Conservation (phyloP, 1,140 invertebrate species). For the Lordiphosa clarofinis region DNA sequence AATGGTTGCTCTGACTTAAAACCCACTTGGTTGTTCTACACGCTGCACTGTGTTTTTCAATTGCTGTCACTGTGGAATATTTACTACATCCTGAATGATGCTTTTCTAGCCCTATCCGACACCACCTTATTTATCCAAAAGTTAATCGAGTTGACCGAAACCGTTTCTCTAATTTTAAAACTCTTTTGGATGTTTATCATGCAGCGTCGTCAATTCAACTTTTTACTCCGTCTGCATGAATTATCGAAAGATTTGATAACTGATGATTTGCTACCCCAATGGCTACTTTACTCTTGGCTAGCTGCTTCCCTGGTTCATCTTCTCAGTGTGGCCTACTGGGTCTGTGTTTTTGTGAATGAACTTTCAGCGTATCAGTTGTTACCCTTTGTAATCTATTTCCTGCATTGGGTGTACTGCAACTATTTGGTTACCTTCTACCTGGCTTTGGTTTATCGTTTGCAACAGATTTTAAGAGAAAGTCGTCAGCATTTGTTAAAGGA, state of each 20-base stretch:
- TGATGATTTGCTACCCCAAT: background rate
- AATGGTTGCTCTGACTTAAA: background rate
- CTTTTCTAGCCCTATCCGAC: background rate
- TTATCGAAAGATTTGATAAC: background rate
- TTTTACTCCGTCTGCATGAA: background rate
- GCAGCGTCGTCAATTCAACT: background rate
- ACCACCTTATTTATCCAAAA: conserved; percentile 8
- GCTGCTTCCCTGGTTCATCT: conserved; percentile 1
- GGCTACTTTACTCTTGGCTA: conserved; percentile 4
- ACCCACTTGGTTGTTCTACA: background rate
- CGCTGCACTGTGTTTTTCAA: background rate
- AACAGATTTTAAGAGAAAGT: background rate
- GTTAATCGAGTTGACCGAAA: conserved; percentile 1
- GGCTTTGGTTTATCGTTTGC: conserved; percentile 1
- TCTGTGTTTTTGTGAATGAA: background rate
- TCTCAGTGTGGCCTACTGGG: conserved; percentile 3
- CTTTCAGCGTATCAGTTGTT: background rate
- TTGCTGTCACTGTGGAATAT: background rate
- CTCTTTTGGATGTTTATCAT: background rate
- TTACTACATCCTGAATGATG: conserved; percentile 4
- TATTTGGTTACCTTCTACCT: conserved; percentile 7
- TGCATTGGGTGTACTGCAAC: conserved; percentile 2
- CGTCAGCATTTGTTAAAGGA: background rate
- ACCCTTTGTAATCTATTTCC: conserved; percentile 1
- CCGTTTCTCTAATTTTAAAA: background rate